Percentiles rank a stretch among this genome's conserved stretches.
Evolutionary conservation across 2,797 vertebrate genomes (phyloP).

Genomic region (Phrynocephalus guinanensis): DNA sequence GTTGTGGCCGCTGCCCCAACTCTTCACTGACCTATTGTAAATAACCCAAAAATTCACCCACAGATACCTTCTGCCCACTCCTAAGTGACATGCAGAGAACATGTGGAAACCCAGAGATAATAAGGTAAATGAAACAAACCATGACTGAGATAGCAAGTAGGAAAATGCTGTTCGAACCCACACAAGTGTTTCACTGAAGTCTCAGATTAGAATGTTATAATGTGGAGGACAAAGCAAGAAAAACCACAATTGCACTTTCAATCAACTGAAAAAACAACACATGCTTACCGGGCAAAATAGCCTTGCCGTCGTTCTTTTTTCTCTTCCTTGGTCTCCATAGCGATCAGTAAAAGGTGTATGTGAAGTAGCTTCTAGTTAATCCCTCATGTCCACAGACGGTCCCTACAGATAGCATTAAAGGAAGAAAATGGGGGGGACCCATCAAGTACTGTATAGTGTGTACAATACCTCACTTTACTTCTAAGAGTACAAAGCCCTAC

Average conservation of each 20-base stretch:
- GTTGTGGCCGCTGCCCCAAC: not conserved
- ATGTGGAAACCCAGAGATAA: not conserved
- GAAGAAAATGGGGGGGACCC: constrained; percentile 42
- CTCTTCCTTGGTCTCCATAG: constrained; percentile 84
- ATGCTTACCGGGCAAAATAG: constrained; percentile 84
- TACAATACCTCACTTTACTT: constrained; percentile 46
- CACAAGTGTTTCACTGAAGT: not conserved
- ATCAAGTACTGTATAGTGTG: constrained; percentile 36
- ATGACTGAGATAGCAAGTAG: not conserved
- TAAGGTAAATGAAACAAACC: constrained; percentile 14
- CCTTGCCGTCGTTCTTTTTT: constrained; percentile 84
- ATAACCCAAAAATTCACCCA: not conserved
- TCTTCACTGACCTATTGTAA: not conserved
- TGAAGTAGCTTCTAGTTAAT: constrained; percentile 56
- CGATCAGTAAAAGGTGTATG: constrained; percentile 47
- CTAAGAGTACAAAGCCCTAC: not conserved
- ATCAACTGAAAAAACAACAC: constrained; percentile 37
- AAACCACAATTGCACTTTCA: constrained; percentile 29
- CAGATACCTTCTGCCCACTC: not conserved
- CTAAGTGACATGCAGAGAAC: not conserved
- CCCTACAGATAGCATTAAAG: constrained; percentile 49
- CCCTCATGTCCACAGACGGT: constrained; percentile 70
- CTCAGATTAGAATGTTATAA: constrained; percentile 33
- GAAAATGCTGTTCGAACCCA: constrained; percentile 29
- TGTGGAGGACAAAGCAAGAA: constrained; percentile 30